phyloP scores from a whole-genome alignment of 2,888 invertebrate genomes.

The Andrena bicolor region DNA sequence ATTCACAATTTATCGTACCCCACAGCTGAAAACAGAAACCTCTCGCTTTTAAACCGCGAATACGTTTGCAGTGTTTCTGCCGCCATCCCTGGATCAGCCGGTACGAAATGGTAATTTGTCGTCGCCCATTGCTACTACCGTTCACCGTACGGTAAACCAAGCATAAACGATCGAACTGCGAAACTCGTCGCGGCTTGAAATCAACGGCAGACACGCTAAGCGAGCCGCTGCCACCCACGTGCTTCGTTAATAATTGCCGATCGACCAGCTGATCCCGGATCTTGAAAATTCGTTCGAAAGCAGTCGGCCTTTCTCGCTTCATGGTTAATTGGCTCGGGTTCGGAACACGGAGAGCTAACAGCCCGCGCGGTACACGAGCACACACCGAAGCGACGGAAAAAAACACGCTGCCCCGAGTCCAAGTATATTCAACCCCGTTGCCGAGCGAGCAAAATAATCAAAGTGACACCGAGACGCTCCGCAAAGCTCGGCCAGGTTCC shows the following conservation, averaged over 20 bases:
- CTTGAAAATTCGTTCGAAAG: slow-evolving; percentile 52
- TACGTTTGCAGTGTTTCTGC: background rate
- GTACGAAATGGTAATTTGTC: slow-evolving; percentile 8
- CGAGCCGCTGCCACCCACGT: slow-evolving; percentile 55
- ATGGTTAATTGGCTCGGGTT: slow-evolving; percentile 33
- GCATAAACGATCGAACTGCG: slow-evolving; percentile 32
- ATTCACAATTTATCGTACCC: too few species aligned
- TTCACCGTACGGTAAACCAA: slow-evolving; percentile 26
- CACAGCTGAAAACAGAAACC: too few species aligned
- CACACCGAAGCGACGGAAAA: background rate
- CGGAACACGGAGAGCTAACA: background rate
- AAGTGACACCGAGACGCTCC: slow-evolving; percentile 12
- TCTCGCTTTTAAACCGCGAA: background rate
- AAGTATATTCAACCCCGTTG: too few species aligned
- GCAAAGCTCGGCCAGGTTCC: slow-evolving; percentile 3
- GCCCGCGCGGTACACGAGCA: background rate
- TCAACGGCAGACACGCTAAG: slow-evolving; percentile 44
- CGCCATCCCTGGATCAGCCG: background rate
- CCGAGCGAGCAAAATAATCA: slow-evolving; percentile 5
- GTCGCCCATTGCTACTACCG: background rate
- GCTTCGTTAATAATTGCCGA: slow-evolving; percentile 54
- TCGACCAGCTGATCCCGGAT: slow-evolving; percentile 67
- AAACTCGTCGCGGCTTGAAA: slow-evolving; percentile 46
- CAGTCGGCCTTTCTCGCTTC: slow-evolving; percentile 50
- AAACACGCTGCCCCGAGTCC: background rate